Evolutionary conservation across 2,888 invertebrate genomes (phyloP), one percentile per base, ranked within the genome.

Genomic region (Caenorhabditis auriculariae): DNA sequence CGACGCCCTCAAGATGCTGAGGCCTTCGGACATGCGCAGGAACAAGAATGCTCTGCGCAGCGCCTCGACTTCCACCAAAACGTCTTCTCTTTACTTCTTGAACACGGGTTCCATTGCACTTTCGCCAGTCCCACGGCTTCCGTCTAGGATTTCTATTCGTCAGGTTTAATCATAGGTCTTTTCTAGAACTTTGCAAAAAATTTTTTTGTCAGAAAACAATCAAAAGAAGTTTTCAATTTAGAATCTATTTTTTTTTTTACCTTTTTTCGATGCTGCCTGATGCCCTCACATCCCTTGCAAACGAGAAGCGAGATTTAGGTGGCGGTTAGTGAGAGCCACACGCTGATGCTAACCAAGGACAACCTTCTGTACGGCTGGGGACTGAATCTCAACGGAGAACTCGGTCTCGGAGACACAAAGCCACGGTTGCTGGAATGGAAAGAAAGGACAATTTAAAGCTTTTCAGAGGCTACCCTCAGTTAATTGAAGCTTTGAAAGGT

Each of bases 351-450:
- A 5, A 87, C 87, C 42, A 51, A 70, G 82, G 88, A 89, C 78
- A 85, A 86, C 23, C 83, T 86, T 35, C 88, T 88, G 2, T 89
- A 87, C 77, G 85, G 87, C 0, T 89, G 89, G 88, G 89, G 89
- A 19, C 87, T 87, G 75, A 88, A 88, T 21, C 82, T 83, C 6
- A 84, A 85, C 74, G 89, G 89, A 0, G 88, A 89, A 78, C 82
- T 89, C 44, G 89, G 88, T 37, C 80, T 84, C 57, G 84, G 83
- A 1, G 72, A 74, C n/a, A n/a, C n/a, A n/a, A n/a, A n/a, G n/a
- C n/a, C n/a, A n/a, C n/a, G n/a, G n/a, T n/a, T n/a, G n/a, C n/a
- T n/a, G n/a, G n/a, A n/a, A n/a, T n/a, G n/a, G n/a, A n/a, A n/a
- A n/a, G n/a, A n/a, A n/a, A 2, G 15, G 15, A 9, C 12, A 12